Evolutionary conservation across 2,797 vertebrate species (phyloP).

Genomic region (Pachyuromys duprasi): DNA sequence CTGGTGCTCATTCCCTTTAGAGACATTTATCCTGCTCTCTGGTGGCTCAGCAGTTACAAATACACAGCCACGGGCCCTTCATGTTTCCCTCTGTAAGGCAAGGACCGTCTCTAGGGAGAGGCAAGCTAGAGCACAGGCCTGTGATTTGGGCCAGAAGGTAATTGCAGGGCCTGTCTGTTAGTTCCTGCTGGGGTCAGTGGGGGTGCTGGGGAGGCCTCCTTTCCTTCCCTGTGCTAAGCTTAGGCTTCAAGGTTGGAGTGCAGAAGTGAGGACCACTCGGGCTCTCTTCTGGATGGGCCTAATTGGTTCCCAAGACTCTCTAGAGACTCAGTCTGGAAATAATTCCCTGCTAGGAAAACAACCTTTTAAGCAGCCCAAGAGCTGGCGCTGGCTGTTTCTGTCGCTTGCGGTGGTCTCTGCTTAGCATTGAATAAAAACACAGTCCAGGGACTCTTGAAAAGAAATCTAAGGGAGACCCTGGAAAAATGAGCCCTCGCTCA

Average conservation of each 20-base stretch:
- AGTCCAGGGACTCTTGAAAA: slow-evolving; percentile 60
- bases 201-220: neutral
- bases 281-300: slow-evolving; percentile 50
- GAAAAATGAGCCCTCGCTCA: slow-evolving; percentile 41
- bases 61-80: slow-evolving; percentile 33
- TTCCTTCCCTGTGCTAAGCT: neutral
- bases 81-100: neutral
- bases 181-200: neutral
- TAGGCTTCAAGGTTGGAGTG: neutral
- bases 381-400: neutral
- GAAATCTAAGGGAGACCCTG: slow-evolving; percentile 55
- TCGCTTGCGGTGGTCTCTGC: slow-evolving; percentile 14
- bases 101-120: slow-evolving; percentile 62
- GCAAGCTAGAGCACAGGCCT: neutral
- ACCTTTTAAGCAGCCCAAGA: neutral
- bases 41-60: neutral
- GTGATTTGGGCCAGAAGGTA: slow-evolving; percentile 26
- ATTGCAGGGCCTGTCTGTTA: slow-evolving; percentile 57
- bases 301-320: neutral
- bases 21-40: slow-evolving; percentile 55
- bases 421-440: slow-evolving; percentile 35
- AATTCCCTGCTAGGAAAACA: neutral
- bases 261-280: neutral
- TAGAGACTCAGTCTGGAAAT: neutral
- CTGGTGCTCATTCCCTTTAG: neutral